Base-by-base conservation (phyloP, 2,888 invertebrate genomes). In the Pemphredon lugubris region DNA sequence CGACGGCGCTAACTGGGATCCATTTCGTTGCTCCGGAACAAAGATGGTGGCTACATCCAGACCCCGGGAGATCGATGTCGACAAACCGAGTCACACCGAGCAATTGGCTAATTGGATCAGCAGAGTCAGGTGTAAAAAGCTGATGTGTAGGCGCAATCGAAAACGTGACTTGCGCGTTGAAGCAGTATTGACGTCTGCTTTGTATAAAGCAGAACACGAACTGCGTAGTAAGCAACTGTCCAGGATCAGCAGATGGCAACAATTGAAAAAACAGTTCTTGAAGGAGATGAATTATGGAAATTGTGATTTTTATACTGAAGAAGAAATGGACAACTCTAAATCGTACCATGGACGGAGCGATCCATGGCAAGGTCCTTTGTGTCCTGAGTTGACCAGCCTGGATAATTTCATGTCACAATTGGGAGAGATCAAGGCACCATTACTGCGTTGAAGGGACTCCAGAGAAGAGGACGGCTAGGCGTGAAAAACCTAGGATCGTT, bases 401-500 rank as follows among this genome's bases (percentile, higher is more conserved):
- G 92, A 94, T 90, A 91, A 90, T 85, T 94, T 94, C 90, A 93
- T 94, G 91, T 91, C 91, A 80, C 91, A 93, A 89, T 89, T 94
- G 85, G 92, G 92, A 85, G 91, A 90, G 87, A 91, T 93, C 76
- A 93, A 93, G 82, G 76, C 81, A 74, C 86, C 88, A 16, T 71
- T 89, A 37, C 86, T 86, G 83, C 92, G 92, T 83, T 90, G 89
- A 81, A 65, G 59, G 13, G 14, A 21, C 11, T 1, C 16, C 1
- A 16, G 1, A 11, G 9, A 34, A 45, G 16, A 20, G 5, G 20
- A 53, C 45, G 20, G 5, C 23, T 26, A 30, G 73, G 69, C 32
- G 40, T 73, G 70, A 65, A 77, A 73, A 65, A 58, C 66, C 69
- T 64, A 6, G 39, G 32, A 55, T 2, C n/a, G 11, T 14, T 13